Base-by-base conservation (phyloP, 2,888 invertebrate genomes). In the Cremastobaeus sp. region DNA sequence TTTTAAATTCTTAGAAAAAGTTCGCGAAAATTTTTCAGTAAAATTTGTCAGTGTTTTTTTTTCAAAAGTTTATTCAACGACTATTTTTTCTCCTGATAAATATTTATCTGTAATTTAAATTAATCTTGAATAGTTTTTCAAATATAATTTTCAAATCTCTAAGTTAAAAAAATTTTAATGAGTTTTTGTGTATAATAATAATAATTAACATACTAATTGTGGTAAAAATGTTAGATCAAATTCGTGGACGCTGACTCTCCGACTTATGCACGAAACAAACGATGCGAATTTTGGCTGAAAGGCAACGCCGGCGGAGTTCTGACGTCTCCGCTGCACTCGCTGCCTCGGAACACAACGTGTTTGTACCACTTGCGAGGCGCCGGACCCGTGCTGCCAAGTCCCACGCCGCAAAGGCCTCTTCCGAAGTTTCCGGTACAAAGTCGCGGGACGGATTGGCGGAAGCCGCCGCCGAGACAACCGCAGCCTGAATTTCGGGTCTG, bases 311-410 rank as follows among this genome's bases (percentile, higher is more conserved):
- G 92, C 52, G 96, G 96, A n/a, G 89, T 94, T 3, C 84, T 96
- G 45, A 94, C 95, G 80, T 95, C 94, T 83, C 96, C 96, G 0
- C 91, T 93, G 78, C 96, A 96, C 88, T 94, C 96, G 2, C 88
- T 96, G 76, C 93, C 96, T 0, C 94, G 95, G 0, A 96, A 96
- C 85, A 96, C 95, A 17, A 96, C 96, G 5, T 96, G 96, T 84
- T 90, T 95, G 15, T 96, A 96, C 86, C 95, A 95, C 85, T 91
- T 96, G 84, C 91, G 92, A 78, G 91, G 88, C n/a, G 85, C 86
- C 20, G 90, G 88, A 88, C 88, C 89, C 88, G 88, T 89, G 88
- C 79, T 90, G 84, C 89, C 91, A 3, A 90, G 89, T 88, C 92
- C 88, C 85, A 91, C 87, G 11, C 86, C 86, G 8, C 86, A 87